These are phyloP conservation scores for Scytalopus superciliaris DNA, from an alignment of 2,113 vertebrate species.

Conservation along the genomic window DNA sequence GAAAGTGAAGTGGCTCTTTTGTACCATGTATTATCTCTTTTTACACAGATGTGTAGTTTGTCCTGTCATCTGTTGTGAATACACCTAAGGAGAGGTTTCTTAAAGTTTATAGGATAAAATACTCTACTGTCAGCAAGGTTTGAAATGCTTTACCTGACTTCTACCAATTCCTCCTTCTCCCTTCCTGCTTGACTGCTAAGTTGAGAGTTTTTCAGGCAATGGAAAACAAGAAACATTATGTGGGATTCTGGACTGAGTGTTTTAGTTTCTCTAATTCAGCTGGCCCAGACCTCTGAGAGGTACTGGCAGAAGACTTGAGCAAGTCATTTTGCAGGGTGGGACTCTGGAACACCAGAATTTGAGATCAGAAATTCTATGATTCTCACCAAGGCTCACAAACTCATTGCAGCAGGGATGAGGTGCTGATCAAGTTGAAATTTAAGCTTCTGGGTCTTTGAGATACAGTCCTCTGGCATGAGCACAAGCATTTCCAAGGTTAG, in stretches of 20 bases:
- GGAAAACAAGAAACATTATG: background rate
- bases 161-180: background rate
- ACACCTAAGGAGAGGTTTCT: background rate
- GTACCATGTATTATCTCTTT: background rate
- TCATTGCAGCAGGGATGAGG: background rate
- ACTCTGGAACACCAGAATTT: background rate
- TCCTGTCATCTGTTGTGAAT: background rate
- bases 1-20: background rate
- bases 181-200: background rate
- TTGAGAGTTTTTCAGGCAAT: background rate
- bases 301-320: background rate
- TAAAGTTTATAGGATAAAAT: background rate
- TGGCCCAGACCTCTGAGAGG: background rate
- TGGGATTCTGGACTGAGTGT: background rate
- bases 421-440: background rate
- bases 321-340: background rate
- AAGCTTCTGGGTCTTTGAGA: background rate
- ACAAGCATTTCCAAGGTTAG: background rate
- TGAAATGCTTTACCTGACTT: background rate
- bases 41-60: background rate
- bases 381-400: background rate
- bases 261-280: background rate
- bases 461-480: background rate
- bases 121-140: background rate
- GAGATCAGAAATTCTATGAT: background rate